A percentile compares a stretch with the other conserved stretches of the same genome.
phyloP scores from a whole-genome alignment of 2,113 vertebrate genomes.

The Chionomys nivalis region DNA sequence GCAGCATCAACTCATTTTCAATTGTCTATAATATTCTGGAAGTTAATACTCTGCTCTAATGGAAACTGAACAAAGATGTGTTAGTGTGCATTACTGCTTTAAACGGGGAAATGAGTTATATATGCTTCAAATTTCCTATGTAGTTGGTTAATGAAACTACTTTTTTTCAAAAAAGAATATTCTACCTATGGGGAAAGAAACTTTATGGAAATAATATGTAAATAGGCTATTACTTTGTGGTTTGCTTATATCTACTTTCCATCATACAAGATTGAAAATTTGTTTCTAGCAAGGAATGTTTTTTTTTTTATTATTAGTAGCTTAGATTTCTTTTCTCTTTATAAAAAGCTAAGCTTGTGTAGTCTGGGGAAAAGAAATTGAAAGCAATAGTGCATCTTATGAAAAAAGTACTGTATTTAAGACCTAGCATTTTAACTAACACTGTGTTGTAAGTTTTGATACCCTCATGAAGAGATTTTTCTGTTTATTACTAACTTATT shows the following conservation, averaged over 20 bases:
- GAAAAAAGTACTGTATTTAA: constrained; percentile 65
- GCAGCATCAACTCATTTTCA: constrained; percentile 76
- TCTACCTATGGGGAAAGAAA: constrained; percentile 74
- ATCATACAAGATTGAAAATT: constrained; percentile 79
- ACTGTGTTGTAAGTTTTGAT: constrained; percentile 62
- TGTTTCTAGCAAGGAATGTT: constrained; percentile 79
- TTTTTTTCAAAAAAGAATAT: constrained; percentile 60
- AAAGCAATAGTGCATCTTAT: constrained; percentile 52
- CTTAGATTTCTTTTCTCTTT: constrained; percentile 52
- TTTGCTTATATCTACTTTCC: constrained; percentile 78
- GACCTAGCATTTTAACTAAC: constrained; percentile 64
- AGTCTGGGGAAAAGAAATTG: constrained; percentile 52
- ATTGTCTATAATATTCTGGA: constrained; percentile 72
- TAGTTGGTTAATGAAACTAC: neutral
- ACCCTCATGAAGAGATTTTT: constrained; percentile 19
- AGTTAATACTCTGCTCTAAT: constrained; percentile 68
- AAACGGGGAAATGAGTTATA: constrained; percentile 64
- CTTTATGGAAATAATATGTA: constrained; percentile 82
- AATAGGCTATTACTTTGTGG: constrained; percentile 81
- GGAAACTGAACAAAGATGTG: constrained; percentile 45
- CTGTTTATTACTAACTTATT: constrained; percentile 69
- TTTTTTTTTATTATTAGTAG: constrained; percentile 62
- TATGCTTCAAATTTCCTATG: constrained; percentile 12
- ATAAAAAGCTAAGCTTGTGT: constrained; percentile 54
- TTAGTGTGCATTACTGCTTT: constrained; percentile 62